Conservation (phyloP, 23 tunicate species). For the Clavelina lepadiformis region DNA sequence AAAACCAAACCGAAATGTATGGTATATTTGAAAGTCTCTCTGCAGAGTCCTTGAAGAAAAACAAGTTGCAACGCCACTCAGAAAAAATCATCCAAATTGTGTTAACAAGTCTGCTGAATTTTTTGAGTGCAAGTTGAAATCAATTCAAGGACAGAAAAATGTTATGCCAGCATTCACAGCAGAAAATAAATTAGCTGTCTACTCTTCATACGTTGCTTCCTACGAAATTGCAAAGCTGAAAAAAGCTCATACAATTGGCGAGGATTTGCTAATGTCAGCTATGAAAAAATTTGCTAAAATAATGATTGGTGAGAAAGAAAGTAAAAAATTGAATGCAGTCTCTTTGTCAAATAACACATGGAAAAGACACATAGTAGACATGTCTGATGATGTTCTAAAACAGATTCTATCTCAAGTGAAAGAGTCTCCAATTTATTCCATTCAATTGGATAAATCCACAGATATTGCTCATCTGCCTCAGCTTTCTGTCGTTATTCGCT, state of each 20-base stretch:
- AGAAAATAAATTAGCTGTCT: constrained; percentile 27
- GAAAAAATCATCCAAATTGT: constrained; percentile 32
- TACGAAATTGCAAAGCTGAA: constrained; percentile 36
- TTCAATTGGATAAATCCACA: constrained; percentile 23
- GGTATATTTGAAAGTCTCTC: constrained; percentile 13
- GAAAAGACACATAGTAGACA: constrained; percentile 32
- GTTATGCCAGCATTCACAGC: too few species aligned
- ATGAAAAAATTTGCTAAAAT: constrained; percentile 33
- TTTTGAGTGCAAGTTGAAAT: constrained; percentile 32
- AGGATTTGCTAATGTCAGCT: constrained; percentile 28
- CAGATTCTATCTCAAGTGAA: constrained; percentile 21
- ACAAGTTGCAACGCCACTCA: constrained; percentile 28
- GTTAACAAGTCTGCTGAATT: constrained; percentile 21
- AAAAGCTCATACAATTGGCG: constrained; percentile 22
- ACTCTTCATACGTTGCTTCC: constrained; percentile 28
- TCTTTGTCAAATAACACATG: constrained; percentile 24
- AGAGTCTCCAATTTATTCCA: constrained; percentile 18
- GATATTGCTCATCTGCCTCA: constrained; percentile 26
- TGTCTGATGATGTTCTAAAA: constrained; percentile 28
- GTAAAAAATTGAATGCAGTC: constrained; percentile 28
- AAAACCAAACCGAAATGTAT: constrained; percentile 26
- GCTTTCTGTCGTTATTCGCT: constrained; percentile 27
- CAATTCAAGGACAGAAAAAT: constrained; percentile 32
- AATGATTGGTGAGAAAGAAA: constrained; percentile 36
- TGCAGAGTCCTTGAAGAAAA: constrained; percentile 31